phyloP scores from a whole-genome alignment of 2,113 vertebrate species.

The Mastomys natalensis region DNA sequence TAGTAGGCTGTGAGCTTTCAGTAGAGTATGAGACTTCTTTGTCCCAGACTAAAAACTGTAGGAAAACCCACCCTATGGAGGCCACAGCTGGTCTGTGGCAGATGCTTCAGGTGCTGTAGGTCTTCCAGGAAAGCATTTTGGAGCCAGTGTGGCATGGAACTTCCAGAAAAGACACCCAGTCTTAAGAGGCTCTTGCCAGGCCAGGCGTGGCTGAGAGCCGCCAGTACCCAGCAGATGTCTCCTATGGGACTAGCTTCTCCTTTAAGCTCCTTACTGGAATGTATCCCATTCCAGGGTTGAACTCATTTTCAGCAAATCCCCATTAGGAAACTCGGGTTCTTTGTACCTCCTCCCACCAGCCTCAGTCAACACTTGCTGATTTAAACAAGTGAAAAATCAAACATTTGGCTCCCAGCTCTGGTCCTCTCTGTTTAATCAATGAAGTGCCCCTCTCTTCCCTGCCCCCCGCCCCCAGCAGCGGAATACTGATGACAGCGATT shows the following conservation, averaged over 20 bases:
- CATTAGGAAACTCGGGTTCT: slow-evolving; percentile 36
- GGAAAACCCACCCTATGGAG: neutral
- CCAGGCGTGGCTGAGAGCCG: slow-evolving; percentile 61
- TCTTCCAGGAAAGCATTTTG: neutral
- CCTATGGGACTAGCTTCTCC: neutral
- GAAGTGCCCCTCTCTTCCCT: neutral
- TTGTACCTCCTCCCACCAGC: neutral
- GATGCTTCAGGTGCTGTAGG: neutral
- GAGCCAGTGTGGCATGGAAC: neutral
- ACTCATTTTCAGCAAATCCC: slow-evolving; percentile 56
- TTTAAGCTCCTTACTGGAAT: neutral
- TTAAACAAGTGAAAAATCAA: slow-evolving; percentile 56
- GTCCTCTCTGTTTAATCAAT: neutral
- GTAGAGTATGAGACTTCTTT: neutral
- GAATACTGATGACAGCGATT: slow-evolving; percentile 51
- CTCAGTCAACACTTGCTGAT: slow-evolving; percentile 65
- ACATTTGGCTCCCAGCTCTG: neutral
- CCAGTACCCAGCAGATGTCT: neutral
- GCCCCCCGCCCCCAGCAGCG: neutral
- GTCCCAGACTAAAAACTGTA: neutral
- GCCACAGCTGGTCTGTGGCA: neutral
- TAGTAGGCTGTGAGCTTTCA: neutral
- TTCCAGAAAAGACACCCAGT: slow-evolving; percentile 45
- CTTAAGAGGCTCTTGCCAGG: slow-evolving; percentile 54
- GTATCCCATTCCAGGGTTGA: neutral